phyloP scores from a whole-genome alignment of 2,888 invertebrate genomes.

The Tachystola acroxantha region DNA sequence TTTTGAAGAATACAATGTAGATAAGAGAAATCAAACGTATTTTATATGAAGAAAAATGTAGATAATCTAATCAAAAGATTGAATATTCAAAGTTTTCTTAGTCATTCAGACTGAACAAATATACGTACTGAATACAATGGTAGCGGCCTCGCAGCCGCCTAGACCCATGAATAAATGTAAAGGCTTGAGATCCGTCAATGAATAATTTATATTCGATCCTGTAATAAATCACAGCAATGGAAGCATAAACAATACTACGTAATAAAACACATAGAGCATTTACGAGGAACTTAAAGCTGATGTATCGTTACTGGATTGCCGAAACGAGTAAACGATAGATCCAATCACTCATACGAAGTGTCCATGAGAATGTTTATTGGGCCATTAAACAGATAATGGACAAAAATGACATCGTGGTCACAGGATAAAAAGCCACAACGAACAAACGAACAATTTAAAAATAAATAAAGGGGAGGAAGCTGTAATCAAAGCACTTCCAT shows the following conservation, averaged over 20 bases:
- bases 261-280: constrained; percentile 14
- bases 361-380: constrained; percentile 18
- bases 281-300: constrained; percentile 13
- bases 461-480: constrained; percentile 67
- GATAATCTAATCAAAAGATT: no score
- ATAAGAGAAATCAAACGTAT: no score
- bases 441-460: constrained; percentile 53
- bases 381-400: constrained; percentile 37
- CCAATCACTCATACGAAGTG: background rate
- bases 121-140: background rate
- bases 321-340: background rate
- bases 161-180: constrained; percentile 38
- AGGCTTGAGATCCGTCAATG: constrained; percentile 30
- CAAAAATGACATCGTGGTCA: constrained; percentile 19
- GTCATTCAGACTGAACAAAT: background rate
- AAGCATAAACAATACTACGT: constrained; percentile 12
- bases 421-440: constrained; percentile 38
- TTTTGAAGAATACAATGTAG: no score
- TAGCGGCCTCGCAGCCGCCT: constrained; percentile 16
- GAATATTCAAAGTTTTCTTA: background rate
- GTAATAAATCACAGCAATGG: constrained; percentile 28
- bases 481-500: constrained; percentile 65
- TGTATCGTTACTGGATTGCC: background rate
- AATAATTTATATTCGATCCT: constrained; percentile 39
- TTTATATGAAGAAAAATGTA: no score